A percentile compares a stretch with the other conserved stretches of the same genome.
phyloP scores from a whole-genome alignment of 2,888 invertebrate species.

The Scelioninae gen. 1 region DNA sequence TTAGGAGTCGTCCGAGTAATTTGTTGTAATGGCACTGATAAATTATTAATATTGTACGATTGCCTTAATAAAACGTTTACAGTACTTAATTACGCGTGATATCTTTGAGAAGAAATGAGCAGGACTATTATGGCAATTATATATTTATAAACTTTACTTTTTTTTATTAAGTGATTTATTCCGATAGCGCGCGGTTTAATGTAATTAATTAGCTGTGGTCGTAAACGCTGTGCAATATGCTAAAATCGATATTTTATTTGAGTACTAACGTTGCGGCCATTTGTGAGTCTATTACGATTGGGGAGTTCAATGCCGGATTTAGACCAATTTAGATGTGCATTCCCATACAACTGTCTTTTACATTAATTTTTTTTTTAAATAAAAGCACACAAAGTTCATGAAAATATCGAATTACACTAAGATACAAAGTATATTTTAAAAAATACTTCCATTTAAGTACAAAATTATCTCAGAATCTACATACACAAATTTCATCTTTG shows the following conservation, averaged over 20 bases:
- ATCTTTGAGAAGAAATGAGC: conserved; percentile 13
- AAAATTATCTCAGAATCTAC: too few species aligned
- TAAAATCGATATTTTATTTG: conserved; percentile 38
- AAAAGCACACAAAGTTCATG: too few species aligned
- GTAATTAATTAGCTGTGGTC: conserved; percentile 43
- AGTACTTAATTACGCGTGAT: conserved; percentile 44
- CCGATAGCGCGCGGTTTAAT: conserved; percentile 21
- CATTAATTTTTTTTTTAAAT: too few species aligned
- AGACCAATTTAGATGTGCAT: not conserved
- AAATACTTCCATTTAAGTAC: too few species aligned
- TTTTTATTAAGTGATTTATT: conserved; percentile 29
- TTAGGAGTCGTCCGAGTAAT: conserved; percentile 26
- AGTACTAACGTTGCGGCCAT: too few species aligned
- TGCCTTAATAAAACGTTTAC: conserved; percentile 38
- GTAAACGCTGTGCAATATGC: conserved; percentile 17
- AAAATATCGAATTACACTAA: too few species aligned
- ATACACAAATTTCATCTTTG: too few species aligned
- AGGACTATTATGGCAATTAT: conserved; percentile 32
- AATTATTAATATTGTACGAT: conserved; percentile 44
- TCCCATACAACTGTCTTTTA: too few species aligned
- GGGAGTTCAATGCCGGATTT: conserved; percentile 59
- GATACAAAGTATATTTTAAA: too few species aligned
- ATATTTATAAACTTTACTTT: conserved; percentile 26
- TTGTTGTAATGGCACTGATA: conserved; percentile 43
- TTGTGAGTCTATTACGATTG: too few species aligned